Evolutionary conservation across 2,113 vertebrate species (phyloP).

Genomic region (Lophura nycthemera): DNA sequence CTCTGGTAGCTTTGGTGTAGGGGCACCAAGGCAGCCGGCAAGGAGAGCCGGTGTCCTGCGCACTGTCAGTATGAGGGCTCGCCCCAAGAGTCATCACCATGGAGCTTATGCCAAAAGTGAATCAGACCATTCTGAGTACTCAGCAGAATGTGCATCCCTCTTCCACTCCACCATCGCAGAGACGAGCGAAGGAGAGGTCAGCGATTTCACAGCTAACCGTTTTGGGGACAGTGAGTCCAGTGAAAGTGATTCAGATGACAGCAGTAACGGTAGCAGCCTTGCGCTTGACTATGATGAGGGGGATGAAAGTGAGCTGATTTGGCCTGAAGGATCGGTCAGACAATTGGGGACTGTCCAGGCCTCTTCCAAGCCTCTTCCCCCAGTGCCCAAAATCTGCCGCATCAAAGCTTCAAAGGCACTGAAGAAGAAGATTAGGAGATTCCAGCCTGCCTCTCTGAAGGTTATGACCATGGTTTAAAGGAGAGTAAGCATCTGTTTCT

Average conservation of each 20-base stretch:
- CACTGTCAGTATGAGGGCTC: constrained; percentile 63
- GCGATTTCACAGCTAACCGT: constrained; percentile 87
- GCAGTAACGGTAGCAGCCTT: constrained; percentile 77
- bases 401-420: constrained; percentile 94
- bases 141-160: constrained; percentile 83
- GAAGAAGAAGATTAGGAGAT: constrained; percentile 93
- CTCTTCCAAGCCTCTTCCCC: constrained; percentile 73
- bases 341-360: constrained; percentile 39
- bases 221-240: constrained; percentile 91
- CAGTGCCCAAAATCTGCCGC: constrained; percentile 85
- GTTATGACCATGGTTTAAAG: constrained; percentile 94
- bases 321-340: constrained; percentile 71
- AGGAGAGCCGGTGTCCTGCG: constrained; percentile 65
- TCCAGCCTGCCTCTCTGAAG: constrained; percentile 90
- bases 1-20: constrained; percentile 58
- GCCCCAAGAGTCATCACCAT: constrained; percentile 63
- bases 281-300: constrained; percentile 75
- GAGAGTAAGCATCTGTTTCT: not conserved
- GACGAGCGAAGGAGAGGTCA: constrained; percentile 88
- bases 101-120: constrained; percentile 75
- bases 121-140: constrained; percentile 83
- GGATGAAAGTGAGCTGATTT: constrained; percentile 76
- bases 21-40: not conserved
- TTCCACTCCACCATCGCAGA: constrained; percentile 87
- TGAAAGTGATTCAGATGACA: constrained; percentile 76